Conservation (phyloP, 2,113 vertebrate genomes). For the Strix aluco region DNA sequence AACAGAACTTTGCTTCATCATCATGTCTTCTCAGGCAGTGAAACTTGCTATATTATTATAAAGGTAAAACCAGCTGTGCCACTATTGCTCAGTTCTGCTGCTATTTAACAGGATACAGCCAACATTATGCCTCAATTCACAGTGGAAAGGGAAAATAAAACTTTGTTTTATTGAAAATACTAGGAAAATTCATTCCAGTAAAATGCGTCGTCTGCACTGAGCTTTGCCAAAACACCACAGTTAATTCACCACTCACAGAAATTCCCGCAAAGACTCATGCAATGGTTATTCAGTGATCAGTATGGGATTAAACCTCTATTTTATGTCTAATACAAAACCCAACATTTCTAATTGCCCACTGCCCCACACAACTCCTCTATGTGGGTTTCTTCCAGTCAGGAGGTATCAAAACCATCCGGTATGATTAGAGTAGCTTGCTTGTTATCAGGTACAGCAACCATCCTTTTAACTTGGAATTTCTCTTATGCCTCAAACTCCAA, state of each 20-base stretch:
- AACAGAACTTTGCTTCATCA: neutral
- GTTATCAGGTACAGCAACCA: neutral
- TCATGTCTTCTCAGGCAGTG: neutral
- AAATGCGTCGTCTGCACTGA: neutral
- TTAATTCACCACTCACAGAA: neutral
- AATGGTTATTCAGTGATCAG: neutral
- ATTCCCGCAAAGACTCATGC: neutral
- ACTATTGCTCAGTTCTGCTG: neutral
- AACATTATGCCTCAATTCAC: neutral
- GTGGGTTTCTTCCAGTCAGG: neutral
- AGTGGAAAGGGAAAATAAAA: constrained; percentile 7
- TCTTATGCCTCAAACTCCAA: neutral
- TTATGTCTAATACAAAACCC: neutral
- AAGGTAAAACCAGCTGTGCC: constrained; percentile 16
- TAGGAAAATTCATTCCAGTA: neutral
- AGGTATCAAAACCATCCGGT: neutral
- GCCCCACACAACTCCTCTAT: neutral
- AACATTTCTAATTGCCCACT: neutral
- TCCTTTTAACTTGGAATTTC: neutral
- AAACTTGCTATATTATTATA: neutral
- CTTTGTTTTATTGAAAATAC: neutral
- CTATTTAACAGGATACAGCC: neutral
- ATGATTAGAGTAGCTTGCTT: neutral
- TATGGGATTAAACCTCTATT: neutral
- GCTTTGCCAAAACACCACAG: neutral